Evolutionary conservation across 2,888 invertebrate species (phyloP), one percentile per base, ranked within the genome.

Genomic region (Allacma fusca): DNA sequence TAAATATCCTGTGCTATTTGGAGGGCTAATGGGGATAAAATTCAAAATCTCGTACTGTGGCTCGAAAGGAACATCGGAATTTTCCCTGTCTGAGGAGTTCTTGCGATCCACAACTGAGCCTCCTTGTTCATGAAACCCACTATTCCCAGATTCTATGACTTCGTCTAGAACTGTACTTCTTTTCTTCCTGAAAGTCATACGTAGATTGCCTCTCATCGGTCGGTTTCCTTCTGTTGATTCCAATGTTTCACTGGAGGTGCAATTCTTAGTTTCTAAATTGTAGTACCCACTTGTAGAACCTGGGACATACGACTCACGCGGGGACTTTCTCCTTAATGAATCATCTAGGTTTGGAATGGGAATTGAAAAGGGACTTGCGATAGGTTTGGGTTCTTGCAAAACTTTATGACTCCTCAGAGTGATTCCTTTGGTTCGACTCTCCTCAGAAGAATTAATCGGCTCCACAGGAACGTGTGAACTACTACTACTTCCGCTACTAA

Each of bases 101-200:
- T 80, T 80, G 24, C 79, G 64, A 23, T 77, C 78, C 0, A 23
- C 24, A n/a, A 71, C 40, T 1, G 28, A 24, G 1, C 72, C 67
- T 13, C 65, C 68, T 23, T 65, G 72, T 28, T 77, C 78, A 34
- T 72, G 72, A 74, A 44, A 80, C 1, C 72, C 64, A 64, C 65
- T 76, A 34, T 78, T 78, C 19, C 92, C 92, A n/a, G 92, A 92
- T 86, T 94, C 94, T 85, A 94, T 91, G 0, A 93, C 91, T 85
- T 95, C 94, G 85, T 95, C 95, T 69, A 94, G 88, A 75, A 94
- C 92, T 1, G 94, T 94, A 81, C 94, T 94, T 40, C 95, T 91
- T 86, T 96, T 95, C 90, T 96, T 93, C 5, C 95, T 90, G 78
- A 96, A 87, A 7, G 94, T 95, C 80, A 96, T 86, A 5, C 80